These are phyloP conservation scores for Tineola bisselliella DNA, from an alignment of 2,888 invertebrate species.

Conservation along the genomic window DNA sequence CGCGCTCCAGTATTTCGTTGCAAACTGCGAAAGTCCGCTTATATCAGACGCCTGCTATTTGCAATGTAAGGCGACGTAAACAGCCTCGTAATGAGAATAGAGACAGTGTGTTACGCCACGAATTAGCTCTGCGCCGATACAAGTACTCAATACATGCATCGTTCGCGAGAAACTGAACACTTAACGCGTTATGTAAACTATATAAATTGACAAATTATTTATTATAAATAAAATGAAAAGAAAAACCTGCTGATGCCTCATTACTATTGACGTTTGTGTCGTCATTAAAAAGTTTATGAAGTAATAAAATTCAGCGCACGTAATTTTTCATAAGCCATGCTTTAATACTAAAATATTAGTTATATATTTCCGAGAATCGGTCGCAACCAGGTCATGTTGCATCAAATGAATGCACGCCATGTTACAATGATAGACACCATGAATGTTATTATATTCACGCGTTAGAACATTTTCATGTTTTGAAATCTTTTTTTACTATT, in stretches of 20 bases:
- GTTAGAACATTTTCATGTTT: slow-evolving; percentile 33
- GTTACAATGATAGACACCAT: slow-evolving; percentile 19
- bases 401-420: slow-evolving; percentile 57
- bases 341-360: background rate
- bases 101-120: slow-evolving; percentile 56
- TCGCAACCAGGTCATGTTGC: slow-evolving; percentile 51
- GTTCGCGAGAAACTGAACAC: slow-evolving; percentile 42
- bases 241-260: too few species aligned
- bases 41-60: background rate
- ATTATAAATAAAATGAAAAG: too few species aligned
- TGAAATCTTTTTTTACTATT: slow-evolving; percentile 27
- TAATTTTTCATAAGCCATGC: background rate
- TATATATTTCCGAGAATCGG: slow-evolving; percentile 40
- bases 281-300: too few species aligned
- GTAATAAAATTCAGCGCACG: background rate
- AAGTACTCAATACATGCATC: background rate
- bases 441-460: background rate
- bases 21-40: background rate
- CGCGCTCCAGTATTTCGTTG: background rate
- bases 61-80: slow-evolving; percentile 17
- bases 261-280: too few species aligned
- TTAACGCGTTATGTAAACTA: slow-evolving; percentile 57
- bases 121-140: slow-evolving; percentile 41
- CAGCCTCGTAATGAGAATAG: slow-evolving; percentile 51
- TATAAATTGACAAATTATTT: too few species aligned